Base-by-base conservation (phyloP, 1,140 invertebrate genomes). In the Ectropis grisescens region DNA sequence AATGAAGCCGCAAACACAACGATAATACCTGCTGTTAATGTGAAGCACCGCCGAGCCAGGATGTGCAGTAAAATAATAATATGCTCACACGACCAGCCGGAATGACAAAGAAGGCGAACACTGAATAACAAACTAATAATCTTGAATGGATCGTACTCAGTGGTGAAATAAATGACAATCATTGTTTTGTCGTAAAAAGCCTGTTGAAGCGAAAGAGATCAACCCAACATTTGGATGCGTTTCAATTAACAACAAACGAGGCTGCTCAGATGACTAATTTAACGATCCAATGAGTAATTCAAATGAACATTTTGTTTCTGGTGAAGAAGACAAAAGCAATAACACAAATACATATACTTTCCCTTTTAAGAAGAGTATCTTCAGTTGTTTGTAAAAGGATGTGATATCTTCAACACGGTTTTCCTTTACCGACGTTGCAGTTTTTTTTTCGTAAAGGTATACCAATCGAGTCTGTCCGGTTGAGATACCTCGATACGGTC, bases 401-500 rank as follows among this genome's bases (percentile, higher is more conserved):
- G 50, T 31, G 47, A 41, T 42, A 50, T 52, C 47, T 46, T 41
- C 38, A 44, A 31, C 41, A 51, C 42, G 29, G 44, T 52, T 52
- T 48, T 49, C 51, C 33, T 38, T 32, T 40, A 37, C 32, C 36
- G 36, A 34, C 42, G 46, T 43, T 55, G 58, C 45, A 50, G 43
- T 68, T 70, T 65, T 64, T 52, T 62, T 19, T 19, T n/a, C 59
- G 51, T 62, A 48, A 40, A 64, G 52, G 53, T 55, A 58, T 61
- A 54, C 57, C 48, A 66, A 66, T 46, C 54, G 19, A 41, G 57
- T 68, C 58, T 60, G 60, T 79, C 75, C 75, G 71, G 75, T 72
- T 64, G 48, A 60, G 64, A 75, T 62, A 72, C 66, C 75, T 75
- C 68, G 53, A 67, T 76, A 69, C 66, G 59, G 66, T 72, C 70